Percentiles rank a stretch among this genome's conserved stretches.
Evolutionary conservation across 2,113 vertebrate species (phyloP).

Genomic region (Rhodinocichla rosea): DNA sequence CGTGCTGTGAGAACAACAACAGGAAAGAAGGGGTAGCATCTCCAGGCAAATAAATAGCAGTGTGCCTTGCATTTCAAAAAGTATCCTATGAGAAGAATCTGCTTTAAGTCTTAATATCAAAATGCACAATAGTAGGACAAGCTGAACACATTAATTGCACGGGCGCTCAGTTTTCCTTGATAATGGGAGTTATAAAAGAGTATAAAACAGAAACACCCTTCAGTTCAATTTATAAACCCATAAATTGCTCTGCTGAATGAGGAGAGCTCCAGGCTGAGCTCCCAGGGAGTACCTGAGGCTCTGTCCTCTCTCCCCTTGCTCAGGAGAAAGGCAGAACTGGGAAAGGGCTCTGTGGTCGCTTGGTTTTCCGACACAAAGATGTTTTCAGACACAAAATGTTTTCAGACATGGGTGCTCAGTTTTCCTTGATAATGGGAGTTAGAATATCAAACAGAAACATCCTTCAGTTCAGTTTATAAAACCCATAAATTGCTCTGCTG

Average conservation of each 20-base stretch:
- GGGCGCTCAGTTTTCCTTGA: neutral
- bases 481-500: no score
- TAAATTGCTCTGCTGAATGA: neutral
- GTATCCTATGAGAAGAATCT: neutral
- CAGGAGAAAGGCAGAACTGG: neutral
- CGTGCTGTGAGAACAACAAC: neutral
- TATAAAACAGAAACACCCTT: neutral
- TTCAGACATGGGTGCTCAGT: no score
- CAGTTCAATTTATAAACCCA: neutral
- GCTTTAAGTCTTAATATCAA: neutral
- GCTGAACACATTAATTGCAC: neutral
- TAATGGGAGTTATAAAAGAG: neutral
- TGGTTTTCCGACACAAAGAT: neutral
- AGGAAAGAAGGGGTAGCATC: neutral
- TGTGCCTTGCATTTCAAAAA: neutral
- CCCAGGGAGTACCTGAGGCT: neutral
- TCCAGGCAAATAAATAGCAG: neutral
- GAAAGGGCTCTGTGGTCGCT: neutral
- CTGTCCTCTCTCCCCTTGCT: fast-evolving
- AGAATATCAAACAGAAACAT: no score
- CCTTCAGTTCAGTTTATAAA: no score
- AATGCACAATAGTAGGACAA: neutral
- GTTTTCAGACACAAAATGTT: no score
- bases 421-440: no score
- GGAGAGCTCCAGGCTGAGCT: neutral